phyloP scores from a whole-genome alignment of 2,888 invertebrate species.

The Cybosia mesomella region DNA sequence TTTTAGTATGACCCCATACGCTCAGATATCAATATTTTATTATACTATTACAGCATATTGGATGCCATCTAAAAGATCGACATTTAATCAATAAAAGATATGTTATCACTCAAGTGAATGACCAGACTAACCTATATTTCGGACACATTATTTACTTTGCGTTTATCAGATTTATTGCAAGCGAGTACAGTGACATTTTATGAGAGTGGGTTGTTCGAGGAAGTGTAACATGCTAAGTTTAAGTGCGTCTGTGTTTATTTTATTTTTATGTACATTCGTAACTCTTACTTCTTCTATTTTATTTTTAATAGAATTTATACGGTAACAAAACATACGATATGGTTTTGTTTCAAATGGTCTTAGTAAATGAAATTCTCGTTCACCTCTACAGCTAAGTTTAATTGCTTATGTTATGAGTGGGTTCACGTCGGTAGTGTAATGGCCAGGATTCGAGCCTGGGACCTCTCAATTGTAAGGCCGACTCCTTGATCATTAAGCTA shows the following conservation, averaged over 20 bases:
- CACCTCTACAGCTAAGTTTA: too few relatives aligned
- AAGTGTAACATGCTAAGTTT: not conserved
- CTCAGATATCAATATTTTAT: slow-evolving; percentile 2
- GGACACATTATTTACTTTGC: slow-evolving; percentile 30
- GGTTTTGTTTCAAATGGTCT: too few relatives aligned
- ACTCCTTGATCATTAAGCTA: too few relatives aligned
- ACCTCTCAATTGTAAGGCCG: too few relatives aligned
- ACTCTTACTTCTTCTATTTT: slow-evolving; percentile 2
- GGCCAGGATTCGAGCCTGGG: too few relatives aligned
- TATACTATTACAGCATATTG: slow-evolving; percentile 35
- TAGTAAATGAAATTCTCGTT: too few relatives aligned
- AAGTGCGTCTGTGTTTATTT: not conserved
- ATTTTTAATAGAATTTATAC: not conserved
- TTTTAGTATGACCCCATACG: not conserved
- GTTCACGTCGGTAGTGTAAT: too few relatives aligned
- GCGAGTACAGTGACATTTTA: slow-evolving; percentile 30
- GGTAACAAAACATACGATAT: too few relatives aligned
- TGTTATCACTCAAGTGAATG: slow-evolving; percentile 32
- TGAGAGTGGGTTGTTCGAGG: slow-evolving; percentile 15
- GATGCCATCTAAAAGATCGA: slow-evolving; percentile 39
- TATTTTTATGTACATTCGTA: not conserved
- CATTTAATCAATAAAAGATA: slow-evolving; percentile 44
- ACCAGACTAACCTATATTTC: slow-evolving; percentile 42
- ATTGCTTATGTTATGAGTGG: too few relatives aligned
- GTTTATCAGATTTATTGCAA: slow-evolving; percentile 33